These are phyloP conservation scores for Leuciscus idus DNA, from an alignment of 2,113 vertebrate genomes.

Conservation along the genomic window DNA sequence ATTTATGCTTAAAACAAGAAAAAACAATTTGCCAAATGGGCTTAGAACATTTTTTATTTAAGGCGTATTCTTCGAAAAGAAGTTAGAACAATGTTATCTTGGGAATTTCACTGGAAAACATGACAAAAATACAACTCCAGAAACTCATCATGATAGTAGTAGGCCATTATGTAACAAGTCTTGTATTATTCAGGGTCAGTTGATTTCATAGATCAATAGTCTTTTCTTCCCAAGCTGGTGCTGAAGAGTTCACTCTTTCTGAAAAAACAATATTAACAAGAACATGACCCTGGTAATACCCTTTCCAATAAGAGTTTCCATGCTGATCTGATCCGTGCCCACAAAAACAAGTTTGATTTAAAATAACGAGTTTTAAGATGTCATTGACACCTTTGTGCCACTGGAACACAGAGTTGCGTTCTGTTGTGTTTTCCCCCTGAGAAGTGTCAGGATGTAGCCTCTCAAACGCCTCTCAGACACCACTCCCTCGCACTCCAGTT, in stretches of 20 bases:
- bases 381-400: neutral
- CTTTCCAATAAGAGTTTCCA: neutral
- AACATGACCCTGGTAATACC: neutral
- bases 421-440: too few relatives aligned
- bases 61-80: neutral
- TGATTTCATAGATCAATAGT: neutral
- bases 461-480: too few relatives aligned
- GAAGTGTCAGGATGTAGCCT: neutral
- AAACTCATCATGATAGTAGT: neutral
- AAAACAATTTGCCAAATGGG: neutral
- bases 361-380: neutral
- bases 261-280: neutral
- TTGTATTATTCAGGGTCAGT: neutral
- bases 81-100: neutral
- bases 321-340: neutral
- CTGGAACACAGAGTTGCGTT: neutral
- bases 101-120: neutral
- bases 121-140: neutral
- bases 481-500: slow-evolving; percentile 12
- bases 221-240: neutral
- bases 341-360: neutral
- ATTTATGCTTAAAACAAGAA: neutral
- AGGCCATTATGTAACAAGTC: neutral
- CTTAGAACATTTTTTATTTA: neutral
- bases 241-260: neutral